Conservation (phyloP, 2,797 vertebrate genomes). For the Sitta carolinensis region DNA sequence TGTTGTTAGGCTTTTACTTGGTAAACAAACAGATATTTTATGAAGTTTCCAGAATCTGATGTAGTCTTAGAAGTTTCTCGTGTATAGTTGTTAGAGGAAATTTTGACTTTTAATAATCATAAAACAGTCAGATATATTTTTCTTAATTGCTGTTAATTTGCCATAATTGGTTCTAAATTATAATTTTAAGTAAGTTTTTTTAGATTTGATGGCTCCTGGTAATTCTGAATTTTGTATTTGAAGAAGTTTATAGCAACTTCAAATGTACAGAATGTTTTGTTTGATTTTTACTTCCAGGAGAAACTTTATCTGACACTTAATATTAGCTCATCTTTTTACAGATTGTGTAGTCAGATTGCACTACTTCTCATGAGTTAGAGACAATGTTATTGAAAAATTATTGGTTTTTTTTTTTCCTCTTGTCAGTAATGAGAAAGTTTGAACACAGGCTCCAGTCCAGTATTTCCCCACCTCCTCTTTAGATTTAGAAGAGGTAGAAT, state of each 20-base stretch:
- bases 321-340: not conserved
- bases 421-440: not conserved
- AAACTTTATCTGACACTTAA: not conserved
- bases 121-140: not conserved
- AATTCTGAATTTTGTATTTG: not conserved
- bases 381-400: not conserved
- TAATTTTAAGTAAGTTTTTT: not conserved
- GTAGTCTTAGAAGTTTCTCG: not conserved
- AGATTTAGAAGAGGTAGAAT: not conserved
- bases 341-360: not conserved
- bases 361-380: not conserved
- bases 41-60: not conserved
- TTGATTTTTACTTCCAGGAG: not conserved
- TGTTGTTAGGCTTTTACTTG: not conserved
- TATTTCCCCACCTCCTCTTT: not conserved
- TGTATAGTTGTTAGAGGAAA: not conserved
- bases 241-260: not conserved
- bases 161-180: not conserved
- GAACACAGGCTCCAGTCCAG: not conserved
- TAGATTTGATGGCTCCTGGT: not conserved
- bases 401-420: accelerated
- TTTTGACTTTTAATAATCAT: not conserved
- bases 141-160: not conserved
- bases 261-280: not conserved
- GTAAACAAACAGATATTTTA: not conserved